These are phyloP conservation scores for Aphaenogaster ashmeadi DNA, from an alignment of 1,140 invertebrate genomes.

Conservation along the genomic window DNA sequence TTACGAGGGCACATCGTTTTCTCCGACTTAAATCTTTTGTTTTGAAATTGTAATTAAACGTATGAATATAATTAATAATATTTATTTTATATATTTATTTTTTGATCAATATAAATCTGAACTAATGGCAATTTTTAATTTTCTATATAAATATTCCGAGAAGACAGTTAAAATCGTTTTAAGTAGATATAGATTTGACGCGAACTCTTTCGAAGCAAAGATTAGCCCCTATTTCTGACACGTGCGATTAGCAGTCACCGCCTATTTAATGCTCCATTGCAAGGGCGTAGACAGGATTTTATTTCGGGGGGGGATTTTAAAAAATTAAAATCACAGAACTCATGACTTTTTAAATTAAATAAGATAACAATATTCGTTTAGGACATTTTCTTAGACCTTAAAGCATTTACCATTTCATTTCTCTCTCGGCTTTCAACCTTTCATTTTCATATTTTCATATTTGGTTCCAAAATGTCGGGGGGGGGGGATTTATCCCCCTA, in stretches of 20 bases:
- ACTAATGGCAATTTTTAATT: background rate
- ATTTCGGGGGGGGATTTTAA: no score
- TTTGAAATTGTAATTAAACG: background rate
- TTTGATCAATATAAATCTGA: constrained; percentile 7
- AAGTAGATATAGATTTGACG: background rate
- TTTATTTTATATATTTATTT: constrained; percentile 7
- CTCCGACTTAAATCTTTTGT: background rate
- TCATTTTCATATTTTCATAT: no score
- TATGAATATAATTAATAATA: background rate
- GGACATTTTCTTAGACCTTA: no score
- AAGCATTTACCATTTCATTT: no score
- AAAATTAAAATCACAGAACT: no score
- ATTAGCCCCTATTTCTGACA: background rate
- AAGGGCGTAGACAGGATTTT: no score
- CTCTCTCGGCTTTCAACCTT: no score
- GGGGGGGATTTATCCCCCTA: no score
- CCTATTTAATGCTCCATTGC: background rate
- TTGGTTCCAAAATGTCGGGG: no score
- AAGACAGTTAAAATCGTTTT: background rate
- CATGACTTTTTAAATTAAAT: no score
- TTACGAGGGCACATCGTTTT: background rate
- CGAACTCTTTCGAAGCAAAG: background rate
- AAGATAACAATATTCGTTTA: no score
- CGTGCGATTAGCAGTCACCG: background rate
- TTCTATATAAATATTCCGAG: background rate